Percentiles rank a stretch among this genome's conserved stretches.
Evolutionary conservation across 2,888 invertebrate genomes (phyloP).

Genomic region (Xylocampa areola): DNA sequence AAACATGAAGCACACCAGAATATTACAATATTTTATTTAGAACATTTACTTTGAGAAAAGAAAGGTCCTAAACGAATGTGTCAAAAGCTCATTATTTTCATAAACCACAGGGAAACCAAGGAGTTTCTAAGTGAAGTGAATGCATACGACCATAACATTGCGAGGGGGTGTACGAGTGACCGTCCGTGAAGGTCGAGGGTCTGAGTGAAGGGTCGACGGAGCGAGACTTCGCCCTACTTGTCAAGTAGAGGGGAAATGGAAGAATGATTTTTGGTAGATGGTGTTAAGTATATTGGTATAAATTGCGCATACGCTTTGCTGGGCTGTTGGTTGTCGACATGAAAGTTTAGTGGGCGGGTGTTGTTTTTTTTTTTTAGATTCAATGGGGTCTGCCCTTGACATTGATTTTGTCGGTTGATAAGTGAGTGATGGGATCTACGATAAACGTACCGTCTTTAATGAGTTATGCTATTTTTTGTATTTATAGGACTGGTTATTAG

Average conservation of each 20-base stretch:
- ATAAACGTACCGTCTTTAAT: too few species aligned
- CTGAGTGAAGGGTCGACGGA: conserved; percentile 9
- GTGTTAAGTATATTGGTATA: conserved; percentile 2
- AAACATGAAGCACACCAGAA: too few species aligned
- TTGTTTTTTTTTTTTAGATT: too few species aligned
- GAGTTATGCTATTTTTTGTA: too few species aligned
- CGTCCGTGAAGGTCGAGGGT: conserved; percentile 39
- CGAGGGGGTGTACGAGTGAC: conserved; percentile 30
- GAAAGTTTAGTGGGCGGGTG: too few species aligned
- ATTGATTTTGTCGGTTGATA: too few species aligned
- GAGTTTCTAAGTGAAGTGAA: conserved; percentile 15
- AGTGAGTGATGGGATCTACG: too few species aligned
- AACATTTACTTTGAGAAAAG: too few species aligned
- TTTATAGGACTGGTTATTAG: too few species aligned
- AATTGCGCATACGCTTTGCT: conserved; percentile 26
- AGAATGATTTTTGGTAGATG: conserved; percentile 13
- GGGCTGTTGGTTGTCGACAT: conserved; percentile 12
- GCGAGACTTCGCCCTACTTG: conserved; percentile 20
- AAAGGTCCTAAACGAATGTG: neutral
- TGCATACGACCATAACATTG: conserved; percentile 23
- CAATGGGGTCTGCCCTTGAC: too few species aligned
- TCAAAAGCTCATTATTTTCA: conserved; percentile 9
- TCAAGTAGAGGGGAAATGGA: conserved; percentile 6
- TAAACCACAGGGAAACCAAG: conserved; percentile 1
- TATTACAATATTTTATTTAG: too few species aligned